Evolutionary conservation across 1,140 invertebrate genomes (phyloP).

Genomic region (Calliphora vicina): DNA sequence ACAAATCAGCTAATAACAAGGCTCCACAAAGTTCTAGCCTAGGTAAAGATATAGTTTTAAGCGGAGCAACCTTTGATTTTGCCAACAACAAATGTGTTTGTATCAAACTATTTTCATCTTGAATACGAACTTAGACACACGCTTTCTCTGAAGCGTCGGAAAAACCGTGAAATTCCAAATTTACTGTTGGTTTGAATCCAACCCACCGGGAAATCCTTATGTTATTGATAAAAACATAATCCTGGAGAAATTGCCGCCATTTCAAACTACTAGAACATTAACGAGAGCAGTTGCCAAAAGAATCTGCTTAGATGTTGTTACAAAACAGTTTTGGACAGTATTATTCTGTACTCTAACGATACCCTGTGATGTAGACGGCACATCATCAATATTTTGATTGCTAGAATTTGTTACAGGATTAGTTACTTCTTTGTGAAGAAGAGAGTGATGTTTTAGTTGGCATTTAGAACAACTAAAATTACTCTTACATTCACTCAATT

Average conservation of each 20-base stretch:
- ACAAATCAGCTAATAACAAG: not conserved
- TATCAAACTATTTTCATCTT: not conserved
- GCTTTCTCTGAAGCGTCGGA: not conserved
- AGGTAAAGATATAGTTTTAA: not conserved
- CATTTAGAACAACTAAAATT: not conserved
- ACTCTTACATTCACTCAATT: no score
- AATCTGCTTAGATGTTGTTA: no score
- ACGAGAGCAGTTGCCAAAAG: not conserved
- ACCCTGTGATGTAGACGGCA: no score
- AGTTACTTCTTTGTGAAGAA: not conserved
- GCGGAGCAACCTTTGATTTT: not conserved
- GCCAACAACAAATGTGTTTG: conserved; percentile 8
- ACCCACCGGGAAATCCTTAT: not conserved
- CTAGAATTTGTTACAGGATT: not conserved
- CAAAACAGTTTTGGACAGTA: no score
- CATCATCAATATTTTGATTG: not conserved
- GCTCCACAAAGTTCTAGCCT: conserved; percentile 15
- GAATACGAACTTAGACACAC: not conserved
- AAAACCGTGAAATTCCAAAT: not conserved
- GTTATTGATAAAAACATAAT: not conserved
- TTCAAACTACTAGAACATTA: not conserved
- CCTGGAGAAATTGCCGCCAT: not conserved
- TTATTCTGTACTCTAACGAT: no score
- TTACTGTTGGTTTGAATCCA: not conserved
- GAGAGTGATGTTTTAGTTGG: not conserved